phyloP scores from a whole-genome alignment of 2,113 vertebrate genomes.

The Halcyon senegalensis region DNA sequence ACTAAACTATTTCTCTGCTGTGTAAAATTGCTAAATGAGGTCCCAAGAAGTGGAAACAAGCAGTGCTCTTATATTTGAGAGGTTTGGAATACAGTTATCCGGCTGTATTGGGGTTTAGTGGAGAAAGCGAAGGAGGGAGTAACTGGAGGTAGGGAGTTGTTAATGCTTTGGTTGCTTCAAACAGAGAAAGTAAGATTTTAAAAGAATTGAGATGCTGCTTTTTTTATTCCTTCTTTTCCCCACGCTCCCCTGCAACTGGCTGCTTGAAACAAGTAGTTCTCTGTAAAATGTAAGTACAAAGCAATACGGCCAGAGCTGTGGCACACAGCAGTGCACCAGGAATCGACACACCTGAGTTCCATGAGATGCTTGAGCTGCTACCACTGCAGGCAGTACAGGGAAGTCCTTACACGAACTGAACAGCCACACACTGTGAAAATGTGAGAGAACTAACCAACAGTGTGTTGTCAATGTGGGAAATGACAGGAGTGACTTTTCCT shows the following conservation, averaged over 20 bases:
- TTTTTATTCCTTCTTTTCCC: rapidly evolving
- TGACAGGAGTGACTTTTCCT: background rate
- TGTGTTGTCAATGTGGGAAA: rapidly evolving
- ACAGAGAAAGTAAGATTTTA: background rate
- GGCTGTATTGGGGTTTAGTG: background rate
- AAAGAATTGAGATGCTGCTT: background rate
- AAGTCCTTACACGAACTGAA: background rate
- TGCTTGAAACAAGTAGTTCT: background rate
- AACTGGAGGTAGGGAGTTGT: background rate
- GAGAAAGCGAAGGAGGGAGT: background rate
- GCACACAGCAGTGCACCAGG: rapidly evolving
- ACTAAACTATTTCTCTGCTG: background rate
- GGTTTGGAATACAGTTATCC: background rate
- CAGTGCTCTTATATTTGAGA: background rate
- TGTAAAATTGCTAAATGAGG: background rate
- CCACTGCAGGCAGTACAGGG: background rate
- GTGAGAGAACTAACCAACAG: background rate
- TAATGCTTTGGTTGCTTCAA: background rate
- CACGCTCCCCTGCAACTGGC: background rate
- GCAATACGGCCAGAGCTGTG: rapidly evolving
- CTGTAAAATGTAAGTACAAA: background rate
- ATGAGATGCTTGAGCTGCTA: background rate
- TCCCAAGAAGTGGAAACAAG: background rate
- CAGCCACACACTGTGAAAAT: rapidly evolving
- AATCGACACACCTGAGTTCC: background rate